phyloP scores from a whole-genome alignment of 1,140 invertebrate genomes.

The Sminthurinus signatus region DNA sequence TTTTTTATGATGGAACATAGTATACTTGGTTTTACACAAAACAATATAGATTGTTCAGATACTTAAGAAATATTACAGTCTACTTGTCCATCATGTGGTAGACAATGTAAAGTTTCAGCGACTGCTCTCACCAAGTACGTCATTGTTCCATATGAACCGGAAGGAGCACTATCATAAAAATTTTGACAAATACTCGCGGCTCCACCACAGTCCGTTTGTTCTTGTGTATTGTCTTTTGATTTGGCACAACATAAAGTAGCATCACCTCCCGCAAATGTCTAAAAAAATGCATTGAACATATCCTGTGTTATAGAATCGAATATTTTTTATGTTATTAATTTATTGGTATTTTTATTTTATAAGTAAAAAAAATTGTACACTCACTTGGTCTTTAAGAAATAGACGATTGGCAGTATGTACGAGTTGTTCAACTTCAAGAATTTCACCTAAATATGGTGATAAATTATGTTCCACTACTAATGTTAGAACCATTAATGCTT shows the following conservation, averaged over 20 bases:
- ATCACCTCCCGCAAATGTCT: slow-evolving; percentile 79
- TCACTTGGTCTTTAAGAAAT: slow-evolving; percentile 92
- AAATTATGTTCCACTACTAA: slow-evolving; percentile 82
- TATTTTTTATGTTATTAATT: too few species aligned
- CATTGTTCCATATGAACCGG: slow-evolving; percentile 95
- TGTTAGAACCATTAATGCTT: slow-evolving; percentile 93
- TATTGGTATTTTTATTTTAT: not conserved
- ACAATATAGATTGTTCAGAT: too few species aligned
- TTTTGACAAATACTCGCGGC: slow-evolving; percentile 92
- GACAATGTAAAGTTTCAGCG: slow-evolving; percentile 48
- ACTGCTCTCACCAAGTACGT: slow-evolving; percentile 89
- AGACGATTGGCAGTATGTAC: slow-evolving; percentile 91
- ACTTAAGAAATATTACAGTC: too few species aligned
- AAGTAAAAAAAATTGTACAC: too few species aligned
- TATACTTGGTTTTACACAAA: too few species aligned
- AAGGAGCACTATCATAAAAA: slow-evolving; percentile 96
- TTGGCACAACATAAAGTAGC: slow-evolving; percentile 86
- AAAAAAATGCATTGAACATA: too few species aligned
- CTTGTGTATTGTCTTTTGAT: slow-evolving; percentile 57
- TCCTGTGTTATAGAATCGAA: too few species aligned
- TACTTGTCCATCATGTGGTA: slow-evolving; percentile 38
- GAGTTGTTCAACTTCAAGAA: slow-evolving; percentile 86
- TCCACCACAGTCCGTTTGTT: slow-evolving; percentile 68
- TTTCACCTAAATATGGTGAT: slow-evolving; percentile 63
- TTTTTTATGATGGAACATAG: too few species aligned